These are phyloP conservation scores for Diorhabda sublineata DNA, from an alignment of 1,140 invertebrate species.

Conservation along the genomic window DNA sequence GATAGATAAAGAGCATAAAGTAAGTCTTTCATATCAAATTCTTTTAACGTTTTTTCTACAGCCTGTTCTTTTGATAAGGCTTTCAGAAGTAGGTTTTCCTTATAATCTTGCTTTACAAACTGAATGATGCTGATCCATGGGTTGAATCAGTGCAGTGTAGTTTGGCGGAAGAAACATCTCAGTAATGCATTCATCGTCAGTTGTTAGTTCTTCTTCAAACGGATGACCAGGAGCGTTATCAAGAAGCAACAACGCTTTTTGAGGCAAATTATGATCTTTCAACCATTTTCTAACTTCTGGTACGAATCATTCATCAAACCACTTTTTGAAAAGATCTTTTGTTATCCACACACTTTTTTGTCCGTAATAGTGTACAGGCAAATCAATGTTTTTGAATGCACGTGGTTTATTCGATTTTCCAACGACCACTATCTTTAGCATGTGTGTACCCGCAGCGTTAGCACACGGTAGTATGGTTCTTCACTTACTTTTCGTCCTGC, in stretches of 20 bases:
- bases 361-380: conserved; percentile 23
- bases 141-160: too few relatives aligned
- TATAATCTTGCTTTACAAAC: neutral
- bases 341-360: conserved; percentile 43
- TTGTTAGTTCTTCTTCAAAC: too few relatives aligned
- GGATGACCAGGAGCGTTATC: too few relatives aligned
- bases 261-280: conserved; percentile 41
- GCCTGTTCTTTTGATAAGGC: conserved; percentile 10
- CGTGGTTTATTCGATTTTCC: conserved; percentile 45
- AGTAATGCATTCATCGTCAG: too few relatives aligned
- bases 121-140: too few relatives aligned
- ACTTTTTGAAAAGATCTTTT: conserved; percentile 41
- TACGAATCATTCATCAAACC: conserved; percentile 43
- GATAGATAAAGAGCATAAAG: conserved; percentile 37
- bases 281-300: conserved; percentile 40
- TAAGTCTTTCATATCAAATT: conserved; percentile 25
- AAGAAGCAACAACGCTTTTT: conserved; percentile 37
- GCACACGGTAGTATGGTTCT: conserved; percentile 44
- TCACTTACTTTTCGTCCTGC: conserved; percentile 41
- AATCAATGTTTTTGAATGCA: conserved; percentile 40
- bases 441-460: conserved; percentile 38
- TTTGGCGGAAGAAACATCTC: too few relatives aligned
- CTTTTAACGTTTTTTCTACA: conserved; percentile 41
- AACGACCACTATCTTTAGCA: conserved; percentile 42
- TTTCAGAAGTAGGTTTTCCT: neutral